Percentiles rank a stretch among this genome's conserved stretches.
These are phyloP conservation scores for Lutraria lutraria DNA, from an alignment of 2,888 invertebrate species.

Conservation along the genomic window DNA sequence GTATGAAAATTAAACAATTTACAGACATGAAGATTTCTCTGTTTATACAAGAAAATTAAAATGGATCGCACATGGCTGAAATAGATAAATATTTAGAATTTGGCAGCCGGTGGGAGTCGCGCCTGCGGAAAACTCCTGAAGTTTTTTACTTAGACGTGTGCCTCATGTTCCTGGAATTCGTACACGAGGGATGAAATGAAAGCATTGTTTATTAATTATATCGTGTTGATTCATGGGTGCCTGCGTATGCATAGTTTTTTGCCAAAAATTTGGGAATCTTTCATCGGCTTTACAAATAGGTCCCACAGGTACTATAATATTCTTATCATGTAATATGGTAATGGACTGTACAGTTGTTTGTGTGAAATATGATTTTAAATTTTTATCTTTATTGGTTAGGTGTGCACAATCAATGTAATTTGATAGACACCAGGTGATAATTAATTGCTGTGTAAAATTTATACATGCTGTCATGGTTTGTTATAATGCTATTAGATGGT, in stretches of 20 bases:
- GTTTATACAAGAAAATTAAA: slow-evolving; percentile 57
- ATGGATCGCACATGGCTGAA: slow-evolving; percentile 58
- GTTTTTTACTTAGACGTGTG: slow-evolving; percentile 29
- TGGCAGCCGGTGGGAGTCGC: slow-evolving; percentile 34
- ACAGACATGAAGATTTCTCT: slow-evolving; percentile 29
- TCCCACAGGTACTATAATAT: no score
- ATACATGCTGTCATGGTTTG: not conserved
- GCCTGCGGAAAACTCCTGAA: slow-evolving; percentile 18
- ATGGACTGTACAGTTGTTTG: not conserved
- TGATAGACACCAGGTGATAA: slow-evolving; percentile 1
- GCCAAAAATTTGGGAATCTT: not conserved
- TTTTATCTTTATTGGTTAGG: not conserved
- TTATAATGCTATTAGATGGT: no score
- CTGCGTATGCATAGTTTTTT: not conserved
- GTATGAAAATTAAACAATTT: slow-evolving; percentile 48
- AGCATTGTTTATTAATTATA: not conserved
- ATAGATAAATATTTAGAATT: slow-evolving; percentile 59
- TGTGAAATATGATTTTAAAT: not conserved
- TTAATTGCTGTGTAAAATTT: not conserved
- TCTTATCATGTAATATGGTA: no score
- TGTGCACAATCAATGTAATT: not conserved
- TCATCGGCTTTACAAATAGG: no score
- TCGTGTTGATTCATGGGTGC: not conserved
- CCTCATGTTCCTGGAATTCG: slow-evolving; percentile 13
- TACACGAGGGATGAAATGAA: not conserved